Percentiles rank a stretch among this genome's conserved stretches.
These are phyloP conservation scores for Laticauda laticaudata DNA, from an alignment of 2,113 vertebrate genomes.

Conservation along the genomic window DNA sequence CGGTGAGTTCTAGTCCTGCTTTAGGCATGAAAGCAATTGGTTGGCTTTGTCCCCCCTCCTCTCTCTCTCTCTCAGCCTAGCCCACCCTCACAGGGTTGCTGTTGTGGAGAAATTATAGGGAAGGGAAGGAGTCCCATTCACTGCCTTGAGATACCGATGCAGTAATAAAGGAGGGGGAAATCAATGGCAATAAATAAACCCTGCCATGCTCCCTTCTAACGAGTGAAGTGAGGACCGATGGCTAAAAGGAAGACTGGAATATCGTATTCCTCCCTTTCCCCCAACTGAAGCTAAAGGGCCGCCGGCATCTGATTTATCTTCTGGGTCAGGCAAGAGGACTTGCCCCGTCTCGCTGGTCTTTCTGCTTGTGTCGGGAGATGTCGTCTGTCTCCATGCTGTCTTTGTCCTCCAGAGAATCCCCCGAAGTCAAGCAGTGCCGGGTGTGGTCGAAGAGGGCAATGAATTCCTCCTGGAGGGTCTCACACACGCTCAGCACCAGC, in stretches of 20 bases:
- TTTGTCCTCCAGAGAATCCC: conserved; percentile 77
- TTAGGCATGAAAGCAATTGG: too few relatives aligned
- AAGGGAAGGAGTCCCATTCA: neutral
- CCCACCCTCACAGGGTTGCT: neutral
- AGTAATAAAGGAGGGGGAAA: neutral
- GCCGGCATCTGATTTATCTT: neutral
- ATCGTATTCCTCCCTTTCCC: neutral
- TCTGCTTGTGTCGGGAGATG: conserved; percentile 75
- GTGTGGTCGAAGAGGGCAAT: conserved; percentile 85
- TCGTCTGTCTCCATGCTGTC: conserved; percentile 97
- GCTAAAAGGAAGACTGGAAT: neutral
- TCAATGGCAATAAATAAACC: neutral
- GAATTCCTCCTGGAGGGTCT: conserved; percentile 90
- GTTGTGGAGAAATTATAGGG: neutral
- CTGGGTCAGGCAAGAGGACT: neutral
- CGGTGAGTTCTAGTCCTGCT: too few relatives aligned
- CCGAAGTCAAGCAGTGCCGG: conserved; percentile 73
- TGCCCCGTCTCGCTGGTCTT: conserved; percentile 93
- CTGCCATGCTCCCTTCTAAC: neutral
- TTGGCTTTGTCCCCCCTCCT: neutral
- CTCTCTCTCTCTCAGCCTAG: neutral
- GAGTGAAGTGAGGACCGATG: neutral
- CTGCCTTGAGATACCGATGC: neutral
- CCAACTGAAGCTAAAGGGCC: neutral
- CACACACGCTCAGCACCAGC: conserved; percentile 88